Evolutionary conservation across 2,888 invertebrate genomes (phyloP), one percentile per base, ranked within the genome.

Genomic region (Cerceris rybyensis): DNA sequence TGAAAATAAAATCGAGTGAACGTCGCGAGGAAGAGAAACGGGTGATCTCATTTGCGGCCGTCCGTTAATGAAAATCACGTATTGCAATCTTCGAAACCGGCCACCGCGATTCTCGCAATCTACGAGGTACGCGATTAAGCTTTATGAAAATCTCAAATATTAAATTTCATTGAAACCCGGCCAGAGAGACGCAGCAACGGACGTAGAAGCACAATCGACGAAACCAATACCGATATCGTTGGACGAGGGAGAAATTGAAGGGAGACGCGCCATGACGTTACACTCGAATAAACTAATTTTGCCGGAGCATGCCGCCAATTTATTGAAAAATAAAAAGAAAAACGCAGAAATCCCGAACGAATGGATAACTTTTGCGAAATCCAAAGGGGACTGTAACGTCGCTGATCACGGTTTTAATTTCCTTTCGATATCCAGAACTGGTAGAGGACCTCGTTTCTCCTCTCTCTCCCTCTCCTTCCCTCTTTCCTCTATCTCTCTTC

Each of bases 221-320:
- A 77, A 77, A 79, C 72, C 81, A 70, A 81, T 81, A 77, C 75
- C 60, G 72, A 68, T 63, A 76, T 72, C 43, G 8, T 57, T 55
- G n/a, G 42, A 13, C 41, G 41, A 16, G 17, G 7, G 54, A 54
- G 55, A 70, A 64, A 71, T 73, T 75, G 57, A 59, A 70, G 71
- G 50, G 70, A 63, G 14, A 46, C 49, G 69, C 72, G 58, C 28
- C 63, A 64, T 74, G 75, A 75, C 79, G 67, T 80, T 81, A 81
- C 83, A 74, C 75, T 75, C 80, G 76, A 80, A 80, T 82, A 78
- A 85, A 83, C 76, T 78, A 80, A 85, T 85, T 83, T 83, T 63
- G 60, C 70, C 54, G 55, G 66, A 66, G 60, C 75, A 55, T 28
- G 39, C 74, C 17, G 61, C 39, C 69, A 73, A 83, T 83, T 83